These are phyloP conservation scores for Hexactinellida sp. DNA, from an alignment of 37 sponge, comb jelly and placozoan genomes.

Conservation along the genomic window DNA sequence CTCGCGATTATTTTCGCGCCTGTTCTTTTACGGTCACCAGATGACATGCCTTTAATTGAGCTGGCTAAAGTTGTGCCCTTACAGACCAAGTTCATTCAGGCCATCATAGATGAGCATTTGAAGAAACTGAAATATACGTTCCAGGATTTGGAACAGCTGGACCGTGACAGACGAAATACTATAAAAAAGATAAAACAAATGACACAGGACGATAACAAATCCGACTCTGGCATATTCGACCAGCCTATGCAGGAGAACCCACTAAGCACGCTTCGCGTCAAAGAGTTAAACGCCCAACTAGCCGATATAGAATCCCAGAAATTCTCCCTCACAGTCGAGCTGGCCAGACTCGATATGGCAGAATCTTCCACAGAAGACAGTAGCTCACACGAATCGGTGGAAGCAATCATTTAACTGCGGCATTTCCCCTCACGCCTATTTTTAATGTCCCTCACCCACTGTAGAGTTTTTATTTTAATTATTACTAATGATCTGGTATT, in stretches of 20 bases:
- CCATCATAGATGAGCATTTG: background rate
- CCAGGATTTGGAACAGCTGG: background rate
- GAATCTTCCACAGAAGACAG: background rate
- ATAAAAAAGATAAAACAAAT: background rate
- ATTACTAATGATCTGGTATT: background rate
- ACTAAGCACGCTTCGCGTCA: background rate
- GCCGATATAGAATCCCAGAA: background rate
- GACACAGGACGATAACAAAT: background rate
- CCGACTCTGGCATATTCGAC: background rate
- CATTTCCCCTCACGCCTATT: background rate
- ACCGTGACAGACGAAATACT: background rate
- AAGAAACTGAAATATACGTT: background rate
- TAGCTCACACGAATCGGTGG: background rate
- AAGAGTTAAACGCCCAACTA: background rate
- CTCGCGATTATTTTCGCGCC: conserved; percentile 82
- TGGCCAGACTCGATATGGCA: background rate
- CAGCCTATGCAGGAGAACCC: background rate
- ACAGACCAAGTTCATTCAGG: background rate
- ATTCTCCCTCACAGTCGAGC: background rate
- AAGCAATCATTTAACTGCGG: background rate
- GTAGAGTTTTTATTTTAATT: background rate
- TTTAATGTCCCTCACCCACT: background rate
- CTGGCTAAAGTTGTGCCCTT: background rate
- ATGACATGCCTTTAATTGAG: background rate
- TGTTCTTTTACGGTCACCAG: conserved; percentile 30